Evolutionary conservation across 2,113 vertebrate genomes (phyloP).

Genomic region (Polypterus bichir): DNA sequence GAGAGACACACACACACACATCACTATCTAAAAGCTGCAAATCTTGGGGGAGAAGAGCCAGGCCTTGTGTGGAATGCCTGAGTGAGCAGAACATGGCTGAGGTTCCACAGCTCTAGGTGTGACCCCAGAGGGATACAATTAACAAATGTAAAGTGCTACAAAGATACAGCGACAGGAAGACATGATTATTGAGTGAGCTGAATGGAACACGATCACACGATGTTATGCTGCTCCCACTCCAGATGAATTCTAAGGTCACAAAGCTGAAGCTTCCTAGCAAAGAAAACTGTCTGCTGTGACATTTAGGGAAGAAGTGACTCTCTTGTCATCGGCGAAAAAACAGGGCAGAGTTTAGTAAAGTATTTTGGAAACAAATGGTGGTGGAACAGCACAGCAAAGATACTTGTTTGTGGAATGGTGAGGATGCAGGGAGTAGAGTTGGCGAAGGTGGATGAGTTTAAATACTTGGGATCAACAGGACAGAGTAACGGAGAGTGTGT

Average conservation of each 20-base stretch:
- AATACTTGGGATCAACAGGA: too few species aligned
- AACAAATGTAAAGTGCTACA: neutral
- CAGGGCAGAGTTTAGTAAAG: too few species aligned
- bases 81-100: constrained; percentile 3
- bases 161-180: neutral
- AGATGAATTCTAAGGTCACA: neutral
- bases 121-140: constrained; percentile 7
- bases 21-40: constrained; percentile 13
- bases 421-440: too few species aligned
- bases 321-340: too few species aligned
- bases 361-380: too few species aligned
- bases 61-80: constrained; percentile 10
- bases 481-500: too few species aligned
- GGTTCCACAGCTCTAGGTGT: constrained; percentile 4
- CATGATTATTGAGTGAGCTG: neutral
- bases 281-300: too few species aligned
- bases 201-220: neutral
- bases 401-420: too few species aligned
- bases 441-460: too few species aligned
- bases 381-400: too few species aligned
- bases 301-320: too few species aligned
- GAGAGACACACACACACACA: neutral
- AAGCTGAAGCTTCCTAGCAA: neutral
- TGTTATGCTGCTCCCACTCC: neutral
- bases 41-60: constrained; percentile 12